Evolutionary conservation across 92 coral and sea anemone genomes (phyloP).

Genomic region (Umimayanthus chanpuru): DNA sequence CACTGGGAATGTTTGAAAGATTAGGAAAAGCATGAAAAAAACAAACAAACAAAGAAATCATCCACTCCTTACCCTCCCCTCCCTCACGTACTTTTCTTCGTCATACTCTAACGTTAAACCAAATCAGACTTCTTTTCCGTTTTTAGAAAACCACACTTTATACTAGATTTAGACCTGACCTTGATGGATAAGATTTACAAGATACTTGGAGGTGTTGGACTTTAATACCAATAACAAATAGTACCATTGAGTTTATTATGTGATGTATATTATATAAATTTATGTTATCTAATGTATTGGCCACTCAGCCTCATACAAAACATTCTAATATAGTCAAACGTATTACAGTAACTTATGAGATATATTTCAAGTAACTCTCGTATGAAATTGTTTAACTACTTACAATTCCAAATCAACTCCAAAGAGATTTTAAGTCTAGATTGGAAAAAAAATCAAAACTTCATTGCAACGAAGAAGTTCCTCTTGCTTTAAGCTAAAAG

Average conservation of each 20-base stretch:
- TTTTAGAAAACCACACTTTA: no score
- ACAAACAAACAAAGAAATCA: background rate
- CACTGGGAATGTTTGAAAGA: background rate
- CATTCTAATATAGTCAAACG: slow-evolving; percentile 9
- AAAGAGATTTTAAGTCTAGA: background rate
- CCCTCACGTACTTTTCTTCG: background rate
- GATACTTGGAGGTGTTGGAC: background rate
- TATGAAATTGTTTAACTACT: background rate
- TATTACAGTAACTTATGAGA: slow-evolving; percentile 8
- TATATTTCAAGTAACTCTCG: background rate
- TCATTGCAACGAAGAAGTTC: background rate
- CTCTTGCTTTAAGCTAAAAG: background rate
- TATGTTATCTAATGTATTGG: background rate
- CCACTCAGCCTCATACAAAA: background rate
- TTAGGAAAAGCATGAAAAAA: background rate
- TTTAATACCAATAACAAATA: background rate
- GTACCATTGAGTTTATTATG: background rate
- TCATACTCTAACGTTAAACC: background rate
- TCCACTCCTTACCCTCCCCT: slow-evolving; percentile 6
- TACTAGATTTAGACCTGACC: background rate
- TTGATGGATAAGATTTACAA: background rate
- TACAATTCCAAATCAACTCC: background rate
- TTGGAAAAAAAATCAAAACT: background rate
- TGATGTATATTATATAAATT: background rate
- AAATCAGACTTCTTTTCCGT: background rate